Evolutionary conservation across 53 echinoderm and acorn worm species (phyloP).

Genomic region (Luidia sarsii): DNA sequence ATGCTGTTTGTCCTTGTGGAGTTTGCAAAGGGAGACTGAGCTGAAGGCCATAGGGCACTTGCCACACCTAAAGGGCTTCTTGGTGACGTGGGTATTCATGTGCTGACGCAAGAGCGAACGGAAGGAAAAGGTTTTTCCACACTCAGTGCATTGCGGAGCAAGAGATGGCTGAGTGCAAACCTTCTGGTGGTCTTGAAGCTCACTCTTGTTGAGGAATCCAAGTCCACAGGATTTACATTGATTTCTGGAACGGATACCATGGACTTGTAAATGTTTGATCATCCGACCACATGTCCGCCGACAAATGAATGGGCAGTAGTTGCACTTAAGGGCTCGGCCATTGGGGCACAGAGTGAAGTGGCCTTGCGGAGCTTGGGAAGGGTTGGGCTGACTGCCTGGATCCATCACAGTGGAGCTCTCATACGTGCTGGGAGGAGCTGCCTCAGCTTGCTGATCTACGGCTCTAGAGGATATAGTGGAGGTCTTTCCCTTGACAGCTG

Average conservation of each 20-base stretch:
- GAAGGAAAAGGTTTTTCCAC: constrained; percentile 46
- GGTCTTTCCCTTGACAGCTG: not conserved
- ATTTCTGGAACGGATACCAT: constrained; percentile 45
- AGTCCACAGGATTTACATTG: constrained; percentile 49
- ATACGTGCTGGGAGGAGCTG: not conserved
- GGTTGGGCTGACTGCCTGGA: not conserved
- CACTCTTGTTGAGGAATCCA: constrained; percentile 16
- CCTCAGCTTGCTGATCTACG: not conserved
- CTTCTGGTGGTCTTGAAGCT: constrained; percentile 30
- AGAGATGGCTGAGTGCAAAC: constrained; percentile 27
- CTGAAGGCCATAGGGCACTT: constrained; percentile 16
- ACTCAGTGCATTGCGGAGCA: constrained; percentile 19
- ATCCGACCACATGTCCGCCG: constrained; percentile 47
- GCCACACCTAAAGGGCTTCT: constrained; percentile 13
- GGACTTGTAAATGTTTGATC: constrained; percentile 42
- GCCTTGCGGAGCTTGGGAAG: not conserved
- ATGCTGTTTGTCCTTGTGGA: constrained; percentile 24
- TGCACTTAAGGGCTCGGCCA: constrained; percentile 44
- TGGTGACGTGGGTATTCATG: constrained; percentile 43
- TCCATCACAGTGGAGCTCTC: not conserved
- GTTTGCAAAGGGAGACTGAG: not conserved
- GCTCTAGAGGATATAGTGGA: not conserved
- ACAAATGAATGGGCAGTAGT: constrained; percentile 45
- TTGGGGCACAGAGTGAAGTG: constrained; percentile 37
- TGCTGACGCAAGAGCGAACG: constrained; percentile 47